These are phyloP conservation scores for Danio albolineatus DNA, from an alignment of 2,797 vertebrate species.

Conservation along the genomic window DNA sequence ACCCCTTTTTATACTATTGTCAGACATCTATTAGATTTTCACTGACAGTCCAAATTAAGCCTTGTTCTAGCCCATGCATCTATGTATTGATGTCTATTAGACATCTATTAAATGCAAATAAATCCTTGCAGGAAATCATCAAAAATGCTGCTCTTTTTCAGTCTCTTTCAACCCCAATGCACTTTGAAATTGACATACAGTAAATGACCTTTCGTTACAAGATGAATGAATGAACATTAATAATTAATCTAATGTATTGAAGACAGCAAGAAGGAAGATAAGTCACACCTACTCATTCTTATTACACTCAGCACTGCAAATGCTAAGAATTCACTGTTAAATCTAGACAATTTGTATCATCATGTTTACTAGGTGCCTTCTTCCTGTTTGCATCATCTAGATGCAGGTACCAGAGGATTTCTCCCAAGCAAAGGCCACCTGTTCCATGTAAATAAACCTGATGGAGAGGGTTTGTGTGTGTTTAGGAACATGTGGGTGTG, in stretches of 20 bases:
- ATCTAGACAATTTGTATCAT: background rate
- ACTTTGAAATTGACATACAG: background rate
- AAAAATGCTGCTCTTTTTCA: background rate
- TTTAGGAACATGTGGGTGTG: constrained; percentile 38
- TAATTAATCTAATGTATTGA: background rate
- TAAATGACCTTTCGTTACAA: background rate
- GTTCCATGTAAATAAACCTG: background rate
- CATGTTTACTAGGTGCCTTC: background rate
- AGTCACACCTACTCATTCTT: background rate
- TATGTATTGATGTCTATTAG: too few species aligned
- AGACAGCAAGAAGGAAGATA: background rate
- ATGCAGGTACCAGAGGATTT: constrained; percentile 13
- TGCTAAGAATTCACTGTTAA: background rate
- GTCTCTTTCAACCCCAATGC: background rate
- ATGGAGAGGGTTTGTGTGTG: constrained; percentile 35
- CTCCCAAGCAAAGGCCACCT: constrained; percentile 11
- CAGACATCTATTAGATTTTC: too few species aligned
- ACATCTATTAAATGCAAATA: too few species aligned
- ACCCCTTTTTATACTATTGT: too few species aligned
- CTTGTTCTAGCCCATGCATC: too few species aligned
- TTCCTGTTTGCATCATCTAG: constrained; percentile 20
- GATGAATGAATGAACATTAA: background rate
- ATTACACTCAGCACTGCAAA: background rate
- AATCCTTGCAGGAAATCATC: too few species aligned
- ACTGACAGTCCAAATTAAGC: too few species aligned